phyloP scores from a whole-genome alignment of 2,888 invertebrate genomes.

The Neoaliturus tenellus region DNA sequence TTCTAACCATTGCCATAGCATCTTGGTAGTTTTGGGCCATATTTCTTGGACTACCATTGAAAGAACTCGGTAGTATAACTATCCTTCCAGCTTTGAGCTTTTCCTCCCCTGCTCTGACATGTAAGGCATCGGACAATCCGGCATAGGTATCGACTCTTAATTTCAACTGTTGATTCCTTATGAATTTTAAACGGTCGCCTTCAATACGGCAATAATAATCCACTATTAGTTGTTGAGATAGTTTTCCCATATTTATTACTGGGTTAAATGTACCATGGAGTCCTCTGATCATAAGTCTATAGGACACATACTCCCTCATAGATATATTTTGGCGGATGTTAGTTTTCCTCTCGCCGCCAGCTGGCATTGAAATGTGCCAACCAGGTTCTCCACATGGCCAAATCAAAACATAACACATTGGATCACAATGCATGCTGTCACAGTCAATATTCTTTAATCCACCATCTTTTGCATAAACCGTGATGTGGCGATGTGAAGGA shows the following conservation, averaged over 20 bases:
- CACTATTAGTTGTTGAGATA: slow-evolving; percentile 55
- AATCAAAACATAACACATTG: slow-evolving; percentile 15
- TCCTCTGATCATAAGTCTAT: neutral
- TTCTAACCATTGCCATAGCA: slow-evolving; percentile 43
- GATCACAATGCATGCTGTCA: slow-evolving; percentile 48
- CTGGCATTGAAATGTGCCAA: slow-evolving; percentile 43
- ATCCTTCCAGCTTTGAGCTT: neutral
- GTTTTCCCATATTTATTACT: slow-evolving; percentile 48
- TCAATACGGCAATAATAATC: slow-evolving; percentile 47
- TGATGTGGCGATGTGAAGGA: slow-evolving; percentile 40
- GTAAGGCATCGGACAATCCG: slow-evolving; percentile 50
- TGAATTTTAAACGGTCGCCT: slow-evolving; percentile 48
- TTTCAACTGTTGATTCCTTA: slow-evolving; percentile 32
- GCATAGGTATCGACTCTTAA: slow-evolving; percentile 54
- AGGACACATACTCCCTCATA: slow-evolving; percentile 33
- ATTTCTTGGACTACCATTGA: slow-evolving; percentile 47
- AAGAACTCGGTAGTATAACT: slow-evolving; percentile 46
- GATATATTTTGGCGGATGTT: slow-evolving; percentile 24
- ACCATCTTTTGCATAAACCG: slow-evolving; percentile 35
- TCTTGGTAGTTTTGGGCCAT: slow-evolving; percentile 47
- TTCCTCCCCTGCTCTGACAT: neutral
- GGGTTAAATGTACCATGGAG: slow-evolving; percentile 51
- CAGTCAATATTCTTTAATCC: slow-evolving; percentile 31
- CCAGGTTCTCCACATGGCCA: slow-evolving; percentile 38
- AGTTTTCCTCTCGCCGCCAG: slow-evolving; percentile 9